These are phyloP conservation scores for Euwallacea similis DNA, from an alignment of 1,140 invertebrate genomes.

Conservation along the genomic window DNA sequence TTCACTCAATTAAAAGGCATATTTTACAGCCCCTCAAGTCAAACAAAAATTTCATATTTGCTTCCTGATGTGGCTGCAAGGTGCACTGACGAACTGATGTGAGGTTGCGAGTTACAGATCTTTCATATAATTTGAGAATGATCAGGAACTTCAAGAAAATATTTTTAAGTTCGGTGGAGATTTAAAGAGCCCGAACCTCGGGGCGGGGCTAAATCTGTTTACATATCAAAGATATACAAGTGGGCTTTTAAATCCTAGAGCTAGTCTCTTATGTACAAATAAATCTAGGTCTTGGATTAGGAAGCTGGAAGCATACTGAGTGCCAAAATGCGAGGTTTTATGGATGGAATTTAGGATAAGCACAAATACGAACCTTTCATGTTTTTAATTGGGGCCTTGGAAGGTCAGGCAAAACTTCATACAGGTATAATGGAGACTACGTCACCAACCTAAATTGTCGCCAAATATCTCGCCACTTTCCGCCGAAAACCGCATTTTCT, in stretches of 20 bases:
- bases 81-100: no score
- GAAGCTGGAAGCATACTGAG: not conserved
- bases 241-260: not conserved
- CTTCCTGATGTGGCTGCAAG: no score
- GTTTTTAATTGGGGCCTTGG: slow-evolving; percentile 40
- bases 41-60: no score
- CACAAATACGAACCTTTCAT: slow-evolving; percentile 35
- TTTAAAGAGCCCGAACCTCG: slow-evolving; percentile 7
- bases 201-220: slow-evolving; percentile 42
- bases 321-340: no score
- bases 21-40: no score
- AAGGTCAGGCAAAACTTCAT: slow-evolving; percentile 37
- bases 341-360: not conserved
- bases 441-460: slow-evolving; percentile 38
- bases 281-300: no score
- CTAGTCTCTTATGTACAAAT: no score
- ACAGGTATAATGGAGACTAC: slow-evolving; percentile 44
- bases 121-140: no score
- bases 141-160: no score
- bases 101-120: no score
- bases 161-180: not conserved
- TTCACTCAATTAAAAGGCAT: no score
- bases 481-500: slow-evolving; percentile 19
- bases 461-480: slow-evolving; percentile 22
- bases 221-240: slow-evolving; percentile 28